Base-by-base conservation (phyloP, 2,113 vertebrate genomes). In the Damaliscus lunatus region DNA sequence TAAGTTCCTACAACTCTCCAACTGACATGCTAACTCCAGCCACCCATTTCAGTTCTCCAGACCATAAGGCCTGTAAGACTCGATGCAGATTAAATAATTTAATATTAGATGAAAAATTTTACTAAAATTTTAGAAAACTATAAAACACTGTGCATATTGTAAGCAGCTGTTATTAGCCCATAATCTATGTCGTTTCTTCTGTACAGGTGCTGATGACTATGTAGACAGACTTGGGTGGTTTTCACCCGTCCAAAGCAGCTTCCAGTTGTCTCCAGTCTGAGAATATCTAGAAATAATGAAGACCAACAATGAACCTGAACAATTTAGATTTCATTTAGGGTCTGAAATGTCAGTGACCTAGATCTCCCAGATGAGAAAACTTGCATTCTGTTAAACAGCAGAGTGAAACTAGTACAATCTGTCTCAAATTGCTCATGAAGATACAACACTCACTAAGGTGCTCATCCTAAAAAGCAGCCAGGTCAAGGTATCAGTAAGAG, bases 331-430 rank as follows among this genome's bases (percentile, higher is more conserved):
- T 96, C 25, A 40, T 89, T 94, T 92, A 55, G 62, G 48, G 5
- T 86, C 55, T 93, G 59, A 91, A 91, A 98, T 81, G 48, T 88
- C 81, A 85, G 57, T 93, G 50, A 93, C 77, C 77, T 88, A 77
- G 10, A 94, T 93, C 74, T 91, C 91, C 81, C n/a, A 59, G 91
- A 67, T 27, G 50, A 77, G 16, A 94, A 97, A 90, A 97, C 78
- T 40, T 91, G 43, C 40, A 96, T 90, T 96, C 52, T 91, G 77
- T 62, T 96, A 91, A 97, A 90, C 31, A 82, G 57, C 46, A 90
- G 85, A 52, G 15, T 84, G 92, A 97, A 87, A 92, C 81, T 33
- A 90, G 64, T 74, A 46, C 6, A 74, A 93, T 88, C 59, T 91
- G 60, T 53, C 97, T 91, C n/a, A 57, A 96, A 91, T 46, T 93